Evolutionary conservation across 2,113 vertebrate species (phyloP).

Genomic region (Paratilapia polleni): DNA sequence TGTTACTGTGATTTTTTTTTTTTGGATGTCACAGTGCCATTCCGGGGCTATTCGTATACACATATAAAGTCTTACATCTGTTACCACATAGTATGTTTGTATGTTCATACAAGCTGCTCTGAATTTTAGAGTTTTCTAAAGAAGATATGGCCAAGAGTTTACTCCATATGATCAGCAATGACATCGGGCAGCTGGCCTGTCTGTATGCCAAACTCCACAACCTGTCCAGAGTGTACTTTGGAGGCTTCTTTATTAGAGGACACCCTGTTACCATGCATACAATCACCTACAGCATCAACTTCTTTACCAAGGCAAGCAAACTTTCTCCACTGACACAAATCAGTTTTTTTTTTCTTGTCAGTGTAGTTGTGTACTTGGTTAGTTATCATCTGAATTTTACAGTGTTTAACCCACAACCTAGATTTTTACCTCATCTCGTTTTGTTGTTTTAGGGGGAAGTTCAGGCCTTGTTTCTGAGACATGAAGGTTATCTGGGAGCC

Average conservation of each 20-base stretch:
- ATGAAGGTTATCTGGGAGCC: constrained; percentile 97
- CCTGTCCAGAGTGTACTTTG: constrained; percentile 93
- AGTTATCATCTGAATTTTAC: background rate
- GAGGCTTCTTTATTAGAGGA: constrained; percentile 97
- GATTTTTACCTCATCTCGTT: background rate
- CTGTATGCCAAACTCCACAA: constrained; percentile 93
- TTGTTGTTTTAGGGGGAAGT: constrained; percentile 89
- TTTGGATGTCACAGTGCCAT: background rate
- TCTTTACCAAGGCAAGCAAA: constrained; percentile 93
- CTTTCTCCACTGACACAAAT: background rate
- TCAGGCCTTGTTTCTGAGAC: constrained; percentile 96
- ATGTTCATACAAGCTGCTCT: background rate
- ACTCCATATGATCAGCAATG: constrained; percentile 99
- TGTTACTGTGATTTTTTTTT: background rate
- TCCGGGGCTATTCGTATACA: background rate
- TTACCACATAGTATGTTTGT: background rate
- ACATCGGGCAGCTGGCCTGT: constrained; percentile 97
- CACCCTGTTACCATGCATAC: constrained; percentile 98
- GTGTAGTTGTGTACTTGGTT: background rate
- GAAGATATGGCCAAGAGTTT: constrained; percentile 99
- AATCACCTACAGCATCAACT: constrained; percentile 98
- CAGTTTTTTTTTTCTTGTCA: background rate
- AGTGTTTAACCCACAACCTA: background rate
- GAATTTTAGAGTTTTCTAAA: constrained; percentile 89
- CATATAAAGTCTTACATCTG: background rate